Conservation (phyloP, 2,797 vertebrate genomes). For the Microctenopoma lineatum region DNA sequence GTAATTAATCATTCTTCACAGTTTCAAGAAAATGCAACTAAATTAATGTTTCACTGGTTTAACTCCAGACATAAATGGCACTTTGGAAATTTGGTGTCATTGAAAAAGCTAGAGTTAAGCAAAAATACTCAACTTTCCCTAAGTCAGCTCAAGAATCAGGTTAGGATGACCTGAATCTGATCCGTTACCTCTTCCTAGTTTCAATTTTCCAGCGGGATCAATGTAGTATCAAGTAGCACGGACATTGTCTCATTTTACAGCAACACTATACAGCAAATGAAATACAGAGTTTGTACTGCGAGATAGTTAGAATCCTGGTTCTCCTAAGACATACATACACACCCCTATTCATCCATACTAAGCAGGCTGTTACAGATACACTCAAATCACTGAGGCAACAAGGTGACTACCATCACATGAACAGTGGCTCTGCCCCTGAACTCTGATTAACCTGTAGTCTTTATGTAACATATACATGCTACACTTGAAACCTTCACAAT, state of each 20-base stretch:
- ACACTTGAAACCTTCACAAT: constrained; percentile 6
- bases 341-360: background rate
- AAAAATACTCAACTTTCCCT: background rate
- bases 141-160: background rate
- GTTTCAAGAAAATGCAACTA: background rate
- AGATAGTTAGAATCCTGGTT: too few species aligned
- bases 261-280: too few species aligned
- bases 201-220: background rate
- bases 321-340: background rate
- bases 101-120: background rate
- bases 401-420: too few species aligned
- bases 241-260: too few species aligned
- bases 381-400: too few species aligned
- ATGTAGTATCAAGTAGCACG: background rate
- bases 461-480: background rate
- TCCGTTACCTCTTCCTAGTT: background rate
- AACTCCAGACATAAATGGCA: background rate
- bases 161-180: background rate
- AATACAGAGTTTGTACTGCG: too few species aligned
- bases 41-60: too few species aligned
- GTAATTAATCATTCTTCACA: background rate
- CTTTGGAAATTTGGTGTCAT: background rate
- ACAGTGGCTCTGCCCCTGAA: too few species aligned
- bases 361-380: too few species aligned
- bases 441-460: background rate